Evolutionary conservation across 2,888 invertebrate genomes (phyloP).

Genomic region (Dynastes maya): DNA sequence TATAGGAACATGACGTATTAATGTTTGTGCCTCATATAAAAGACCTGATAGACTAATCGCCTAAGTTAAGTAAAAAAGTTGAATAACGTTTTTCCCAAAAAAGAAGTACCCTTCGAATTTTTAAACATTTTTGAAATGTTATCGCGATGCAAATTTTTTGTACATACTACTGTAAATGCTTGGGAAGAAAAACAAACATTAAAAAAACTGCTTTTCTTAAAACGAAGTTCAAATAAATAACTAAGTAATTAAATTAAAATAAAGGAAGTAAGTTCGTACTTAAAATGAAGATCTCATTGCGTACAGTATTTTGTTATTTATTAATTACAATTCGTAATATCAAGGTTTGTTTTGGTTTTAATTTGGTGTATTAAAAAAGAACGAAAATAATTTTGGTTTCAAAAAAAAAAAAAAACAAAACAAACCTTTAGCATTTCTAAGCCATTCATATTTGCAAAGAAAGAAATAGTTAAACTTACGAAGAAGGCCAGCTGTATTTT

Average conservation of each 20-base stretch:
- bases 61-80: conserved; percentile 48
- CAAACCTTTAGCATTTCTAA: too few relatives aligned
- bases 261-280: background rate
- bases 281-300: too few relatives aligned
- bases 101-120: conserved; percentile 25
- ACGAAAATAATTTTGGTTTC: too few relatives aligned
- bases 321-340: background rate
- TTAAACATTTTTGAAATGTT: conserved; percentile 15
- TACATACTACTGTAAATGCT: background rate
- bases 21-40: conserved; percentile 60
- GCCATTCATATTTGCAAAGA: background rate
- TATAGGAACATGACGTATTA: conserved; percentile 52
- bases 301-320: background rate
- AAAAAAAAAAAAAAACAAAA: too few relatives aligned
- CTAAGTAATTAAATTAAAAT: background rate
- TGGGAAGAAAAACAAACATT: too few relatives aligned
- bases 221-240: background rate
- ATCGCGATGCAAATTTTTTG: background rate
- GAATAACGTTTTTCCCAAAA: background rate
- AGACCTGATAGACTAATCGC: conserved; percentile 58
- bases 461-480: background rate
- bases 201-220: background rate
- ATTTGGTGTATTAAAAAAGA: too few relatives aligned
- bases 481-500: background rate
- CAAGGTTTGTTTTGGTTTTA: too few relatives aligned